A percentile compares a stretch with the other conserved stretches of the same genome.
phyloP scores from a whole-genome alignment of 2,113 vertebrate genomes.

The Mellivora capensis region DNA sequence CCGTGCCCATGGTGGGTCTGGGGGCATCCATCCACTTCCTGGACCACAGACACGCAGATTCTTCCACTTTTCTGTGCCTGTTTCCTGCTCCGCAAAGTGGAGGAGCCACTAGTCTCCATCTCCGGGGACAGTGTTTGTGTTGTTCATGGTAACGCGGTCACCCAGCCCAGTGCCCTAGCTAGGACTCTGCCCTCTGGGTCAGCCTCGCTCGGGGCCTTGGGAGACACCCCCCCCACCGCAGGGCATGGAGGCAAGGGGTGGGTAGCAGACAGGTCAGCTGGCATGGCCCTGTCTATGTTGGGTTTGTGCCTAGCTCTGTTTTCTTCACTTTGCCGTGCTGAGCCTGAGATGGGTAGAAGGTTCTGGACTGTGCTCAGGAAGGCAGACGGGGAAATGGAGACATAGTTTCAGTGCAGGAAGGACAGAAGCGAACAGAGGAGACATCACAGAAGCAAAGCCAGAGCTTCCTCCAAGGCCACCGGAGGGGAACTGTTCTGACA shows the following conservation, averaged over 20 bases:
- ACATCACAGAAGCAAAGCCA: neutral
- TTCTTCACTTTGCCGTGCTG: neutral
- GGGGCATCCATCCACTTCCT: accelerated
- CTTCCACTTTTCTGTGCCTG: neutral
- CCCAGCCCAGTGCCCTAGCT: accelerated
- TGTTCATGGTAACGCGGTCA: accelerated
- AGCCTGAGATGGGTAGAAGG: neutral
- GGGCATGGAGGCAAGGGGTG: neutral
- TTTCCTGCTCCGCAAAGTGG: neutral
- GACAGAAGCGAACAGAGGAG: accelerated
- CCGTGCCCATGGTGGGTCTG: accelerated
- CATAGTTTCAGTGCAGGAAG: accelerated
- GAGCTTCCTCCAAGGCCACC: neutral
- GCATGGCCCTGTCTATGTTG: neutral
- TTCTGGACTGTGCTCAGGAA: neutral
- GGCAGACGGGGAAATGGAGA: neutral
- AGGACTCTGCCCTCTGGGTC: neutral
- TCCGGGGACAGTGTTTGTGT: neutral
- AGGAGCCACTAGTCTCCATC: neutral
- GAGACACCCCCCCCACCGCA: neutral
- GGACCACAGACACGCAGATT: neutral
- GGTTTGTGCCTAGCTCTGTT: neutral
- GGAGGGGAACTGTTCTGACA: neutral
- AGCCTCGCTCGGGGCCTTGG: accelerated
- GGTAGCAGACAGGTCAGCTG: too few species aligned